Base-by-base conservation (phyloP, 2,113 vertebrate species). In the Diphyllodes magnificus region DNA sequence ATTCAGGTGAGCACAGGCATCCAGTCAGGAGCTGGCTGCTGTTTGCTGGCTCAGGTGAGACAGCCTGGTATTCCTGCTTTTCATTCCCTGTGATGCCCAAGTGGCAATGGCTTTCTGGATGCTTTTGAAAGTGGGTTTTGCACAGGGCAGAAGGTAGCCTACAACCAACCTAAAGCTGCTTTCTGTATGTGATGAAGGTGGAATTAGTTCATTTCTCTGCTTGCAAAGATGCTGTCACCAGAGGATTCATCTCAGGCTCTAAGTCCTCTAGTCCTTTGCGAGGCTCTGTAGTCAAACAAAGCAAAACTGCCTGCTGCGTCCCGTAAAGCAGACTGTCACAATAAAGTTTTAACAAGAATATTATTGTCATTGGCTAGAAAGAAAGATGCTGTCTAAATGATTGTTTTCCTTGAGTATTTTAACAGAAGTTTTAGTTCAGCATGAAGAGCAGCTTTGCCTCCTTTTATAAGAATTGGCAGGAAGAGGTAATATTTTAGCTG, bases 381-480 rank as follows among this genome's bases (percentile, higher is more conserved):
- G 53, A 93, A 97, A 84, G 90, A 96, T 96, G 91, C 91, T 93
- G 91, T 93, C 95, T 92, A 82, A 95, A 95, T 96, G 57, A 80
- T 95, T 96, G 92, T 96, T 96, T 96, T 97, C 84, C 92, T 90
- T 93, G 94, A 94, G 91, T 96, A 56, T 94, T 97, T 97, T 97
- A 96, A 93, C 96, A 96, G 95, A 95, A 96, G 91, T 96, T 96
- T 95, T 88, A 93, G 85, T 95, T 95, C 92, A 94, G 90, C 3
- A 19, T 83, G 83, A 95, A 91, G 95, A 95, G 86, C 94, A 96
- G 82, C 72, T 92, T 95, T 82, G 77, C 89, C 91, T 97, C 91
- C 96, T 98, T 98, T 98, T 97, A 95, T 96, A 97, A 94, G 95
- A 97, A 97, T 97, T 99, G 98, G 98, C 98, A 98, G 96, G 95